These are phyloP conservation scores for Scrobipalpa atriplicella DNA, from an alignment of 2,888 invertebrate genomes.

Conservation along the genomic window DNA sequence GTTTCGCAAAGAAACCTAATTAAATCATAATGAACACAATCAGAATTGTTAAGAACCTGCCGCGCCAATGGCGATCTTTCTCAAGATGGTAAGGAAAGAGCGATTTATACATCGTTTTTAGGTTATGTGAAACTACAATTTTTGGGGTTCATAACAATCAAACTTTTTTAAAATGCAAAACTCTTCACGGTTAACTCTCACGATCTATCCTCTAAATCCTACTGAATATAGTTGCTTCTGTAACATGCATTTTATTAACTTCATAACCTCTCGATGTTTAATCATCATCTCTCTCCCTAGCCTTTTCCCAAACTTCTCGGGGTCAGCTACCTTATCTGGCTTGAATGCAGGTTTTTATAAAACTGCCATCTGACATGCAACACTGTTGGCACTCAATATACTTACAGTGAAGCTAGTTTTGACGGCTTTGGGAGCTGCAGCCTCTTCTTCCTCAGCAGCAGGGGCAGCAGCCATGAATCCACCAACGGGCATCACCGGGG, in stretches of 20 bases:
- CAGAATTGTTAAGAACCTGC: slow-evolving; percentile 52
- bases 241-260: neutral
- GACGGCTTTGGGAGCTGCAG: slow-evolving; percentile 85
- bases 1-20: neutral
- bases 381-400: slow-evolving; percentile 26
- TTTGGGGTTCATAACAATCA: neutral
- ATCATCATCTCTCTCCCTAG: too few species aligned
- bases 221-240: neutral
- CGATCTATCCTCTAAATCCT: neutral
- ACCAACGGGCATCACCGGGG: slow-evolving; percentile 93
- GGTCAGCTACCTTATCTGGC: too few species aligned
- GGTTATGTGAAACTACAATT: slow-evolving; percentile 12
- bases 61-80: slow-evolving; percentile 63
- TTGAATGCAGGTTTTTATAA: too few species aligned
- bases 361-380: too few species aligned
- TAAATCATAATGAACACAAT: slow-evolving; percentile 55
- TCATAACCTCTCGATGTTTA: neutral
- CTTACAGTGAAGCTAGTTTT: slow-evolving; percentile 90
- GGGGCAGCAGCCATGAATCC: slow-evolving; percentile 83
- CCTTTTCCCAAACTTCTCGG: too few species aligned
- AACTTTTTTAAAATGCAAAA: neutral
- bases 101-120: neutral
- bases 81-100: slow-evolving; percentile 58
- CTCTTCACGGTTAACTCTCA: neutral
- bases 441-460: slow-evolving; percentile 87